phyloP scores from a whole-genome alignment of 2,113 vertebrate genomes.

The Chloropsis hardwickii region DNA sequence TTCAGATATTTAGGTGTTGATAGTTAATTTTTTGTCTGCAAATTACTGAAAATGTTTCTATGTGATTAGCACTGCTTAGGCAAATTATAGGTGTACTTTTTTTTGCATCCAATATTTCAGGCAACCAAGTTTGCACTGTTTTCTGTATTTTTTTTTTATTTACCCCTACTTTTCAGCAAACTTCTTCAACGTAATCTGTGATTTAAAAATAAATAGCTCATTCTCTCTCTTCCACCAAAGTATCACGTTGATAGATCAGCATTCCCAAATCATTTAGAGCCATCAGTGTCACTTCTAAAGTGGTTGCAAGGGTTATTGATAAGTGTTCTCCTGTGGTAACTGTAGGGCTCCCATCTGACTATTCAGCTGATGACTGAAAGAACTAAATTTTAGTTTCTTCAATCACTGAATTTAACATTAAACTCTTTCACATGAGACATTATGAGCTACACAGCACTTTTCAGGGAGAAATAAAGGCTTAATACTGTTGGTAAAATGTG shows the following conservation, averaged over 20 bases:
- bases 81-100: accelerated
- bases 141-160: background rate
- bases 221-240: background rate
- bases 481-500: background rate
- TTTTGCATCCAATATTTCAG: background rate
- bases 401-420: background rate
- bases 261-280: background rate
- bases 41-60: background rate
- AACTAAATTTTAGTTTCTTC: background rate
- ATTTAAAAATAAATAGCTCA: background rate
- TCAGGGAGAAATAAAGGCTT: background rate
- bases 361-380: background rate
- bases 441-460: background rate
- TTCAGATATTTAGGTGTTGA: background rate
- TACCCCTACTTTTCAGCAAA: background rate
- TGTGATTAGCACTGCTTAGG: background rate
- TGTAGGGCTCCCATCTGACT: background rate
- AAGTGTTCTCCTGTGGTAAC: background rate
- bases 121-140: background rate
- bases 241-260: background rate
- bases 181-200: background rate
- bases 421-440: background rate
- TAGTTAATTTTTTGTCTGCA: background rate
- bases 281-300: background rate
- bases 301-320: background rate